phyloP scores from a whole-genome alignment of 64 coral and sea anemone species.

The Montipora efflorescens region DNA sequence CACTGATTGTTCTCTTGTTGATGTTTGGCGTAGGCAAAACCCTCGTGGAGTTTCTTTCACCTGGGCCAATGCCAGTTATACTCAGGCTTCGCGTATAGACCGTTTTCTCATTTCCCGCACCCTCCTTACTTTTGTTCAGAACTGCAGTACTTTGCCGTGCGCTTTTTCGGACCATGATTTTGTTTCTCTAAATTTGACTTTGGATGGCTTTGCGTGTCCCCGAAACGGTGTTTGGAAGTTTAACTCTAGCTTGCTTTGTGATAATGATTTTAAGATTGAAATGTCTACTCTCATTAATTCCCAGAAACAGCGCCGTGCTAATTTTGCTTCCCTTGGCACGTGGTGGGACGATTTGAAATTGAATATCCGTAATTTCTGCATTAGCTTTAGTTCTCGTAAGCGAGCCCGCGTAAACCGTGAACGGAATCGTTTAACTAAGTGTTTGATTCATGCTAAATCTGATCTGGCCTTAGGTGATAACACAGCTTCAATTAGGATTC shows the following conservation, averaged over 20 bases:
- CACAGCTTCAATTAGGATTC: background rate
- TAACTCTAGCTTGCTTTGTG: background rate
- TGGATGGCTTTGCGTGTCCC: background rate
- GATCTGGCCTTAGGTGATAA: too few relatives aligned
- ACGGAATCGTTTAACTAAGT: too few relatives aligned
- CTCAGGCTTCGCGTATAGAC: constrained; percentile 17
- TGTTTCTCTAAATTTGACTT: background rate
- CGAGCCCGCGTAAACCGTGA: too few relatives aligned
- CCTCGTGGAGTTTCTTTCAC: background rate
- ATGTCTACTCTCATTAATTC: background rate
- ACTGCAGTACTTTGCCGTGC: background rate
- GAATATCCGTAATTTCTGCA: too few relatives aligned
- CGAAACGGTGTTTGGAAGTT: constrained; percentile 50
- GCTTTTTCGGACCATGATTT: constrained; percentile 23
- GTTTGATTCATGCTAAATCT: too few relatives aligned
- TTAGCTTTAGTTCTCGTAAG: too few relatives aligned
- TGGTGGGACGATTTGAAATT: too few relatives aligned
- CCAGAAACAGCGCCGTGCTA: background rate
- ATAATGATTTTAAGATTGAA: background rate
- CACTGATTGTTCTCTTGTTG: background rate
- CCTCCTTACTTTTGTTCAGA: background rate
- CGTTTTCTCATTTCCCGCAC: background rate
- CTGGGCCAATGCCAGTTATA: background rate
- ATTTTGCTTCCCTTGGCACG: too few relatives aligned
- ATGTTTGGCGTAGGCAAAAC: constrained; percentile 7